Conservation (phyloP, 2,113 vertebrate species). For the Mirza zaza region DNA sequence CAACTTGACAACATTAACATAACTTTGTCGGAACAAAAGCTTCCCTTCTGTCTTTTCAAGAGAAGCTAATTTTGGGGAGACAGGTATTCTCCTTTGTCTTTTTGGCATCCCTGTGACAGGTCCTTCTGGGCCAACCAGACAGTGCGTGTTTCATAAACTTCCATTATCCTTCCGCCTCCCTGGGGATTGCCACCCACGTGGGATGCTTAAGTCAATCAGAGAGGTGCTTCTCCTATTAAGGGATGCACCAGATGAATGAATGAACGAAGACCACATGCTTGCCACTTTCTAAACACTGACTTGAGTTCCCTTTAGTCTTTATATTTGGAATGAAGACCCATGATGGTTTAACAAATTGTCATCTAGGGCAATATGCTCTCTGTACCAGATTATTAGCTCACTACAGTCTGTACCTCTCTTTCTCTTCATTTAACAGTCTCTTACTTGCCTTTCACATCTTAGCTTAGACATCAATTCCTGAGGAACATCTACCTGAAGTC, state of each 20-base stretch:
- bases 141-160: conserved; percentile 7
- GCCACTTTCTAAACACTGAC: neutral
- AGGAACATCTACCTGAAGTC: neutral
- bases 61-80: conserved; percentile 49
- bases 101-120: neutral
- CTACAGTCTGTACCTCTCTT: neutral
- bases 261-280: neutral
- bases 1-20: conserved; percentile 69
- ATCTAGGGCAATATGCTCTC: neutral
- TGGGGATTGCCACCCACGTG: neutral
- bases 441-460: neutral
- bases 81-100: neutral
- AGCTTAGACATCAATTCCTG: neutral
- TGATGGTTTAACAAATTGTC: neutral
- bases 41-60: conserved; percentile 48
- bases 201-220: neutral
- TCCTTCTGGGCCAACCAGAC: conserved; percentile 11
- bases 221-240: neutral
- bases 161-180: neutral
- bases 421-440: neutral
- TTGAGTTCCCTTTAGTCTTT: neutral
- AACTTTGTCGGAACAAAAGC: conserved; percentile 66
- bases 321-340: neutral
- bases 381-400: neutral
- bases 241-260: neutral